These are phyloP conservation scores for Leptopilina drosophilae DNA, from an alignment of 2,888 invertebrate genomes.

Conservation along the genomic window DNA sequence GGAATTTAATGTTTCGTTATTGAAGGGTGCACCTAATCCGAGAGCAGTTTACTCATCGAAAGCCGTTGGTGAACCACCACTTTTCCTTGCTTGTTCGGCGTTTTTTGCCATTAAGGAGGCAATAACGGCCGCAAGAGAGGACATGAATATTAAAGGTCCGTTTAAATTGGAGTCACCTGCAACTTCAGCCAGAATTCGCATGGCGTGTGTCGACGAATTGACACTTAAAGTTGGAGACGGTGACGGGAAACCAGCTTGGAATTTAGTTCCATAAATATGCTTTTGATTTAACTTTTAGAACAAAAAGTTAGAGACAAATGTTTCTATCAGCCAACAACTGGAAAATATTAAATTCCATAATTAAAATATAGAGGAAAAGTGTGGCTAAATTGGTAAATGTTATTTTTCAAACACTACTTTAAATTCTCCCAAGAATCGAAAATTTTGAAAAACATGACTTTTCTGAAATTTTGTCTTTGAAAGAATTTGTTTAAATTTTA, in stretches of 20 bases:
- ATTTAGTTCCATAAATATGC: constrained; percentile 54
- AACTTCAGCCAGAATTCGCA: constrained; percentile 91
- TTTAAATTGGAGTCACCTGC: constrained; percentile 90
- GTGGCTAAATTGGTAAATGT: no score
- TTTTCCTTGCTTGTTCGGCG: constrained; percentile 91
- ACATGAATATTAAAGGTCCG: constrained; percentile 81
- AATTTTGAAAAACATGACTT: no score
- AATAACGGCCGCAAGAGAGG: constrained; percentile 86
- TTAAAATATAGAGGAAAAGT: no score
- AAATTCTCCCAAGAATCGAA: no score
- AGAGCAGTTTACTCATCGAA: constrained; percentile 97
- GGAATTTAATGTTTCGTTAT: constrained; percentile 93
- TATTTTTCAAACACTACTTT: no score
- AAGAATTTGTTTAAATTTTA: no score
- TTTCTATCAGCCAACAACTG: no score
- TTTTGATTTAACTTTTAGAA: neutral
- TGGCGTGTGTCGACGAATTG: constrained; percentile 92
- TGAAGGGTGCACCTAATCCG: constrained; percentile 94
- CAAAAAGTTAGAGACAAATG: no score
- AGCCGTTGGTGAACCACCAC: constrained; percentile 97
- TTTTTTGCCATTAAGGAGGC: constrained; percentile 95
- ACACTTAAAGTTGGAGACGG: constrained; percentile 80
- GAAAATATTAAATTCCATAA: no score
- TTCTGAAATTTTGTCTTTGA: no score
- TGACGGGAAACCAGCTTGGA: constrained; percentile 61